Conservation (phyloP, 2,797 vertebrate species). For the Austrolebias charrua region DNA sequence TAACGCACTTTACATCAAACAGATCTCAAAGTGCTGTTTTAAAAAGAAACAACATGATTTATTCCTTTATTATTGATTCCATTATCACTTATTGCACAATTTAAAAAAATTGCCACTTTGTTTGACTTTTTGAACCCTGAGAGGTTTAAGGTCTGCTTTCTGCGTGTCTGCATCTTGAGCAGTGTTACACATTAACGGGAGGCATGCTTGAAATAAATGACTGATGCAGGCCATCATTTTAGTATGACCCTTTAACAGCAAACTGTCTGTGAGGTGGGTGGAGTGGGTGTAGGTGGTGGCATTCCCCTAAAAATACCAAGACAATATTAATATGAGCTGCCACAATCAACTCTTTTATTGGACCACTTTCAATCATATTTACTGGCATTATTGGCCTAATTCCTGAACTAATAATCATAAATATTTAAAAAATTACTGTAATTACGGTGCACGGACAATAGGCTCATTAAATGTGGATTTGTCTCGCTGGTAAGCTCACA, state of each 20-base stretch:
- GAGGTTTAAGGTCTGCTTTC: background rate
- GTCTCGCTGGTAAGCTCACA: too few species aligned
- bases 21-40: too few species aligned
- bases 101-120: too few species aligned
- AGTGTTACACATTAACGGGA: conserved; percentile 1
- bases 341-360: background rate
- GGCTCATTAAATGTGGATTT: background rate
- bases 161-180: background rate
- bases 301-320: conserved; percentile 3
- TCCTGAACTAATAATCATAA: background rate
- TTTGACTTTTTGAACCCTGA: conserved; percentile 2
- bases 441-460: background rate
- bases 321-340: background rate
- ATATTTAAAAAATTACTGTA: background rate
- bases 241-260: background rate
- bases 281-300: background rate
- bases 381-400: background rate
- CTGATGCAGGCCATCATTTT: background rate
- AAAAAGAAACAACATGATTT: too few species aligned
- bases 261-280: background rate
- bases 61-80: too few species aligned
- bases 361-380: background rate
- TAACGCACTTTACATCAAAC: too few species aligned
- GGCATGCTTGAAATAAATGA: background rate
- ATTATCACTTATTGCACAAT: background rate